Evolutionary conservation across 2,797 vertebrate genomes (phyloP).

Genomic region (Echeneis naucrates): DNA sequence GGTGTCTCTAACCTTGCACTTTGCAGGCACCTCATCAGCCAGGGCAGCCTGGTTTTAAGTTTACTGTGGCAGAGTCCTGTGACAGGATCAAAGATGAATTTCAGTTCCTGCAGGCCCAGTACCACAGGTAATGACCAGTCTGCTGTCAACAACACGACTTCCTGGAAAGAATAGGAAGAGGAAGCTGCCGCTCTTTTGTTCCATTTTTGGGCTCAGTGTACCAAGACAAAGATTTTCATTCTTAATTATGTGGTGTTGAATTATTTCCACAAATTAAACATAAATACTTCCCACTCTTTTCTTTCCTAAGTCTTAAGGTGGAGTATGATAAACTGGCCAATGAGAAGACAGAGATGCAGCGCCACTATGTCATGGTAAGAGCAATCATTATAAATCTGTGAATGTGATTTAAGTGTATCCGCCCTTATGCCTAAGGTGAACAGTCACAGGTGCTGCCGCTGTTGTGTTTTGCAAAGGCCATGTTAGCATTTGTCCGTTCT

Average conservation of each 20-base stretch:
- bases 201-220: conserved; percentile 17
- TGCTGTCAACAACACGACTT: conserved; percentile 46
- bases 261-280: background rate
- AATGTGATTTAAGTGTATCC: conserved; percentile 56
- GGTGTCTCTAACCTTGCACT: conserved; percentile 40
- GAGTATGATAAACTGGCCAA: conserved; percentile 97
- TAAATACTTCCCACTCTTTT: conserved; percentile 10
- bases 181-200: conserved; percentile 53
- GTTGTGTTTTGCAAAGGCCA: conserved; percentile 39
- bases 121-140: conserved; percentile 90
- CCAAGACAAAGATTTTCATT: background rate
- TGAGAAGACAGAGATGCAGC: conserved; percentile 98
- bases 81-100: conserved; percentile 98
- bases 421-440: conserved; percentile 71
- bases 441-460: conserved; percentile 69
- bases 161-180: conserved; percentile 64
- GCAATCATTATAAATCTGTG: conserved; percentile 15
- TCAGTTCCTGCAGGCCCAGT: conserved; percentile 97
- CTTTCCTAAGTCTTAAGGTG: conserved; percentile 90
- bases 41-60: conserved; percentile 96
- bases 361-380: conserved; percentile 97
- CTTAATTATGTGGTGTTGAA: background rate
- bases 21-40: conserved; percentile 95
- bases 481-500: conserved; percentile 50
- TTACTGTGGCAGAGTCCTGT: conserved; percentile 95